Evolutionary conservation across 2,113 vertebrate species (phyloP), one percentile per base, ranked within the genome.

Genomic region (Planiliza haematocheilus): DNA sequence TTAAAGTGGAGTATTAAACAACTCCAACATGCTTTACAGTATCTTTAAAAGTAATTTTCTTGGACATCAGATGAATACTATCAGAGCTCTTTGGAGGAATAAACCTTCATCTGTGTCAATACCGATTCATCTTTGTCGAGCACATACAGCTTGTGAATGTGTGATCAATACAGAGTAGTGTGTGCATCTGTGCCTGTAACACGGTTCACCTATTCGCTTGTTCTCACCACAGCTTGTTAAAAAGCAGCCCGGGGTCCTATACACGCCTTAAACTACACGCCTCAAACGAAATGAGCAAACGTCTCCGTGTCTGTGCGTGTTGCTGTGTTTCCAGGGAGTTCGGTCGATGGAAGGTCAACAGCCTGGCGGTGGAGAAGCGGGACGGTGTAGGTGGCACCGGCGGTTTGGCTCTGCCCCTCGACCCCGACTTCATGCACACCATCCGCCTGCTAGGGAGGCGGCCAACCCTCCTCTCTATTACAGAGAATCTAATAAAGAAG

Each of bases 291-390:
- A 21, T 67, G 39, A 59, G 49, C 20, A 71, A 69, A 67, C 48
- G 48, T 69, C 6, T 79, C 2, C 61, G 0, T 72, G 24, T 51
- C 5, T 65, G 46, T 73, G 55, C 60, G 10, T 65, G 51, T 81
- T 74, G 41, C 66, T 57, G 60, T 71, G 49, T 81, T 71, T 79
- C 16, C 76, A 95, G 94, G 88, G 94, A 95, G 89, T 95, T 95
- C 71, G 94, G 94, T 66, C 93, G 94, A 92, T 95, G 94, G 94
- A 95, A 94, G 88, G 93, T 95, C 86, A 95, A 93, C 91, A 95
- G 92, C 81, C 88, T 95, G 84, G 93, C 91, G 12, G 88, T 91
- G 70, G 93, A 95, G 85, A 93, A 91, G 82, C 86, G 87, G 74
- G 89, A 93, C 55, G 34, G 41, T 57, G 62, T 59, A 4, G 71